phyloP scores from a whole-genome alignment of 2,888 invertebrate species.

The Trypoxylon attenuatum region DNA sequence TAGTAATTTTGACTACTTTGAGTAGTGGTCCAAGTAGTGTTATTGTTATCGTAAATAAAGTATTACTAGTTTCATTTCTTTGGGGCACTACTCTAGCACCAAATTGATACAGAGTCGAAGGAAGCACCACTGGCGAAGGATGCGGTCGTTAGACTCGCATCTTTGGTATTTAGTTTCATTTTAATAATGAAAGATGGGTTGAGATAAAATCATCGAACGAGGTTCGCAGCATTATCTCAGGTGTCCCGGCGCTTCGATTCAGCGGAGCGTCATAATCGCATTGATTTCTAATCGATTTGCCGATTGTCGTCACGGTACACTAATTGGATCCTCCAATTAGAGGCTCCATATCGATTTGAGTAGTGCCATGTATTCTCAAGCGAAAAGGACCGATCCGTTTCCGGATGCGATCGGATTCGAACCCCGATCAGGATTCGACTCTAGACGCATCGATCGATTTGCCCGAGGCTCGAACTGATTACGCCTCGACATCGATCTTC shows the following conservation, averaged over 20 bases:
- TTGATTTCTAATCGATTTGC: constrained; percentile 70
- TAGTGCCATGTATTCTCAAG: neutral
- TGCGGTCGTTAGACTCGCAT: constrained; percentile 63
- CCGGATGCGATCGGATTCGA: neutral
- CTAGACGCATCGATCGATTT: neutral
- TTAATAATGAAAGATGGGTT: constrained; percentile 69
- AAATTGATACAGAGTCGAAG: neutral
- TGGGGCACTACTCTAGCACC: no score
- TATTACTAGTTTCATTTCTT: no score
- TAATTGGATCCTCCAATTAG: constrained; percentile 67
- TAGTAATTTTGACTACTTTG: no score
- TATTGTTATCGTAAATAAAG: no score
- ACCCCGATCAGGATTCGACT: no score
- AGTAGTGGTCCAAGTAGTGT: no score
- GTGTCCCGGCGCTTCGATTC: constrained; percentile 55
- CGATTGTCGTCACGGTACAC: constrained; percentile 64
- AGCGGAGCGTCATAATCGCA: constrained; percentile 65
- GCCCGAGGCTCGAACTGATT: neutral
- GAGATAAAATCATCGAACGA: constrained; percentile 58
- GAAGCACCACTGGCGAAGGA: constrained; percentile 58
- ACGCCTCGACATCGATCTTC: neutral
- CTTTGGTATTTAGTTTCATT: constrained; percentile 70
- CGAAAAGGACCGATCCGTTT: constrained; percentile 3
- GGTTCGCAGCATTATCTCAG: constrained; percentile 28
- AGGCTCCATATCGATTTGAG: constrained; percentile 5